Evolutionary conservation across 2,113 vertebrate species (phyloP).

Genomic region (Scomber japonicus): DNA sequence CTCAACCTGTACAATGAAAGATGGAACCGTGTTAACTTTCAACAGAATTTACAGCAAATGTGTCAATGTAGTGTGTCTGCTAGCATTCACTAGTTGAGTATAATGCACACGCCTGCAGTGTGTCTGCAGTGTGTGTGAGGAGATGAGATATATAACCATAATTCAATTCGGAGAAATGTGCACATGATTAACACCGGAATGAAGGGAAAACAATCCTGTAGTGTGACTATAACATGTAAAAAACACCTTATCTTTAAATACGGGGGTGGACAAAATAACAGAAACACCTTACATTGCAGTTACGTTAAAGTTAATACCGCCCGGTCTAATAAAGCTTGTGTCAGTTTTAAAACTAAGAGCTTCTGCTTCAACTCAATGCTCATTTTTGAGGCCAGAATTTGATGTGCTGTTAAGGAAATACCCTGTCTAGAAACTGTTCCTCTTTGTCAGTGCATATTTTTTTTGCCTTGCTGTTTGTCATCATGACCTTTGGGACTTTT

Average conservation of each 20-base stretch:
- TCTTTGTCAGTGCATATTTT: neutral
- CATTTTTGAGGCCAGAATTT: neutral
- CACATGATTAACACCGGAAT: neutral
- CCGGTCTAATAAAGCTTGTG: neutral
- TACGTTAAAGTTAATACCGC: too few relatives aligned
- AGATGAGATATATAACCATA: neutral
- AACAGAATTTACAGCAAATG: constrained; percentile 32
- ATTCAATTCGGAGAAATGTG: constrained; percentile 5
- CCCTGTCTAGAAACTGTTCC: neutral
- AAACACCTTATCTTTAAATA: neutral
- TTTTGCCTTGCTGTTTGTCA: neutral
- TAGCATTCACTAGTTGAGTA: neutral
- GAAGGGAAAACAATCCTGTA: constrained; percentile 1
- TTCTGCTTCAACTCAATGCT: too few relatives aligned
- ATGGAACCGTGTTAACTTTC: neutral
- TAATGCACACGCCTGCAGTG: constrained; percentile 2
- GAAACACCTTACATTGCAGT: constrained; percentile 5
- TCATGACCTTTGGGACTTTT: neutral
- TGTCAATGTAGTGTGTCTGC: constrained; percentile 5
- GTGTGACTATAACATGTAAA: neutral
- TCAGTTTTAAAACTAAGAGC: neutral
- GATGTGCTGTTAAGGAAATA: neutral
- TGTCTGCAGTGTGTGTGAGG: neutral
- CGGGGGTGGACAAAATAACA: constrained; percentile 25
- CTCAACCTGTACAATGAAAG: constrained; percentile 26